Evolutionary conservation across 2,888 invertebrate species (phyloP), one percentile per base, ranked within the genome.

Genomic region (Drosophila hamatofila): DNA sequence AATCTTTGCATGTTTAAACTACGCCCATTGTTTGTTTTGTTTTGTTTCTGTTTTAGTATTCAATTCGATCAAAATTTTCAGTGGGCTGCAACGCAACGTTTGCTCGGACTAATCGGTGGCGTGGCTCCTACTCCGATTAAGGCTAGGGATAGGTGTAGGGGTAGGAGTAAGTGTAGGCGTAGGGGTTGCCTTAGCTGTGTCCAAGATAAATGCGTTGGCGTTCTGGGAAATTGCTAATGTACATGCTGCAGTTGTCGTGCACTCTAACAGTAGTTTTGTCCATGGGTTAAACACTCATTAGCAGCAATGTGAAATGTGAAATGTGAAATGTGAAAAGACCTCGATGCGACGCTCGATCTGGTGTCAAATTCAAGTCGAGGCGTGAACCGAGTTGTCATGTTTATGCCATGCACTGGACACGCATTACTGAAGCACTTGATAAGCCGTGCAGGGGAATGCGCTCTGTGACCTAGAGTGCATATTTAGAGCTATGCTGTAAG

Each of bases 151-250:
- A 12, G 12, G 27, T 12, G 14, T 42, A 27, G 16, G 46, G 23
- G 54, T 37, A 35, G 12, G 2, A n/a, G 14, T 23, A 16, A 9
- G 11, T 8, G 41, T 42, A 16, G 48, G 39, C 41, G 42, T 42
- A 23, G 42, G 30, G n/a, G 30, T 30, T 30, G 30, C 9, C 30
- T 37, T 16, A 6, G 23, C 23, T 16, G 56, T 37, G 62, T 70
- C 48, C 39, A 78, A 72, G 91, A 91, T 89, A 80, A 89, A 91
- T 91, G 80, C 87, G 83, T 88, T 89, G 77, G 80, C 89, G 91
- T 91, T 91, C 91, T 91, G 91, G 91, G 91, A 91, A 91, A 90
- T 90, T 91, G 89, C 81, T 78, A 86, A 85, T 88, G 87, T 65
- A 30, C 71, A 68, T 72, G 54, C 65, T 66, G 25, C 61, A 63